Conservation (phyloP, 2,113 vertebrate genomes). For the Clinocottus analis region DNA sequence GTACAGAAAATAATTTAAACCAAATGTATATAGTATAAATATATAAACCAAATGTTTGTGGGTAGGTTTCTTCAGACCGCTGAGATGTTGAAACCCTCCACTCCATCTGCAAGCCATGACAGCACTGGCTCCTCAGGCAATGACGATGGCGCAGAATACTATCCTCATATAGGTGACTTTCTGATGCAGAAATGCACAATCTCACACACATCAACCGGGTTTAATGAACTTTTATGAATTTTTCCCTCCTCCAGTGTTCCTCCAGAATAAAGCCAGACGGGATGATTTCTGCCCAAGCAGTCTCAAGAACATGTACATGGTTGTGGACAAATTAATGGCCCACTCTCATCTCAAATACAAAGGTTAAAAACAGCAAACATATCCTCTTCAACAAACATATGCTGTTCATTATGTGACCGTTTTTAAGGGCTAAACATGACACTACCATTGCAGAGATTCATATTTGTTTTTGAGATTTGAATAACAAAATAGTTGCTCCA, state of each 20-base stretch:
- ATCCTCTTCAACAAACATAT: neutral
- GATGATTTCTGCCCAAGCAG: slow-evolving; percentile 92
- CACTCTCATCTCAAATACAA: slow-evolving; percentile 94
- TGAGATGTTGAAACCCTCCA: slow-evolving; percentile 94
- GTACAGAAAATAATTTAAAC: neutral
- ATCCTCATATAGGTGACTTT: slow-evolving; percentile 78
- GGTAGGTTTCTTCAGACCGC: slow-evolving; percentile 91
- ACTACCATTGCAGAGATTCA: no score
- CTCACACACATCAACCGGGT: neutral
- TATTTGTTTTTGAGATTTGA: neutral
- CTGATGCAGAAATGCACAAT: neutral
- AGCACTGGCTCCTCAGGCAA: slow-evolving; percentile 85
- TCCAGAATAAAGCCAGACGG: slow-evolving; percentile 90
- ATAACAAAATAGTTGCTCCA: neutral
- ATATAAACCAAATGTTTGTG: neutral
- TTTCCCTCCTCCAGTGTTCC: slow-evolving; percentile 82
- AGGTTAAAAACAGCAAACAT: slow-evolving; percentile 69
- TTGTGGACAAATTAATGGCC: slow-evolving; percentile 90
- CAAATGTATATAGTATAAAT: neutral
- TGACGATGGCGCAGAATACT: slow-evolving; percentile 91
- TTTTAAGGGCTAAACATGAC: neutral
- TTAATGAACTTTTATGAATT: neutral
- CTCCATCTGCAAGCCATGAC: slow-evolving; percentile 90
- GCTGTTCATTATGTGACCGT: neutral
- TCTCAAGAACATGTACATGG: slow-evolving; percentile 90